Evolutionary conservation across 2,113 vertebrate species (phyloP).

Genomic region (Maccullochella peelii): DNA sequence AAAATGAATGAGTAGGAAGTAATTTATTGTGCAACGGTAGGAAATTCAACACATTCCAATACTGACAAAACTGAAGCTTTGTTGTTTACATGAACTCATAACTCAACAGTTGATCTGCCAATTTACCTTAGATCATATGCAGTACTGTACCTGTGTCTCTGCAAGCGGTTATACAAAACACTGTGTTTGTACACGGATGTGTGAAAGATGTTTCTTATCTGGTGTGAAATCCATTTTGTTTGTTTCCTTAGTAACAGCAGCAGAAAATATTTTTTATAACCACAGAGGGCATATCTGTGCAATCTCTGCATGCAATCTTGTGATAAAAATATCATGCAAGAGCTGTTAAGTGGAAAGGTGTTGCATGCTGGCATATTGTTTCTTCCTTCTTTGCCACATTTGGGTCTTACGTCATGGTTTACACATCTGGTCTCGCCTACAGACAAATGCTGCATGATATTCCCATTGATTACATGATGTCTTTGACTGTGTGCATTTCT

Average conservation of each 20-base stretch:
- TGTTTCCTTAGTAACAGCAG: neutral
- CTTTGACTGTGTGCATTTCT: neutral
- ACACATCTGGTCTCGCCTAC: neutral
- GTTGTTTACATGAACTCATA: neutral
- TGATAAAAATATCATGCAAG: conserved; percentile 15
- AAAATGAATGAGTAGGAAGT: neutral
- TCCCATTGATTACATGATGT: neutral
- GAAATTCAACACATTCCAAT: neutral
- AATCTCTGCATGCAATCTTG: neutral
- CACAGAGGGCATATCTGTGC: conserved; percentile 22
- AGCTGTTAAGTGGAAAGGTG: conserved; percentile 37
- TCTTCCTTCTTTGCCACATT: neutral
- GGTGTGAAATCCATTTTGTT: conserved; percentile 24
- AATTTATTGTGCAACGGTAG: no score
- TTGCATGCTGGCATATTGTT: neutral
- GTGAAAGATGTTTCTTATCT: neutral
- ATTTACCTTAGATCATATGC: neutral
- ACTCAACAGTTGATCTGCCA: neutral
- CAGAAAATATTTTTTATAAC: conserved; percentile 52
- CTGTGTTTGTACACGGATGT: neutral
- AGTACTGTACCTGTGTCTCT: neutral
- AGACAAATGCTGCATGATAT: neutral
- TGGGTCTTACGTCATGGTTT: neutral
- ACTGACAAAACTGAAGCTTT: neutral
- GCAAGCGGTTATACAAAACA: neutral